Conservation (phyloP, 2,113 vertebrate species). For the Hippocampus abdominalis region DNA sequence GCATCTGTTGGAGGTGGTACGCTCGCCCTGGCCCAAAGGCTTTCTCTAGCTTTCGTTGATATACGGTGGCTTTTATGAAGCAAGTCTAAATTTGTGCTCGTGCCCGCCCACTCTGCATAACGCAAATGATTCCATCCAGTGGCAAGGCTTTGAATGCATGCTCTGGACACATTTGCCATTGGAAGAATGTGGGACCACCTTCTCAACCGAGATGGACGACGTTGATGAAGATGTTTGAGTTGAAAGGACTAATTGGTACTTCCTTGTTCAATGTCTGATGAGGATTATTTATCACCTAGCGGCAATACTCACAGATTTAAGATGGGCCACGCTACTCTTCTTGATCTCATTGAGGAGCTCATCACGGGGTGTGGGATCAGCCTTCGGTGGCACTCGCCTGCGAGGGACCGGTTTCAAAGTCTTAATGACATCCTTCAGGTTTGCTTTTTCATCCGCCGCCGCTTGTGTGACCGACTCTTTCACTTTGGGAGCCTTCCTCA, state of each 20-base stretch:
- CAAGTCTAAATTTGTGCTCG: no score
- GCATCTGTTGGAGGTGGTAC: neutral
- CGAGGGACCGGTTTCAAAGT: slow-evolving; percentile 87
- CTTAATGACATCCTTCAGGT: slow-evolving; percentile 87
- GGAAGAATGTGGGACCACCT: neutral
- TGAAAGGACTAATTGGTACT: neutral
- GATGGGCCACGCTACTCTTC: slow-evolving; percentile 89
- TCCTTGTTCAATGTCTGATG: neutral
- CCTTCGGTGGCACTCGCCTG: slow-evolving; percentile 81
- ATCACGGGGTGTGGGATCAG: slow-evolving; percentile 86
- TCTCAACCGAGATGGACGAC: neutral
- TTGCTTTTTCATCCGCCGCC: slow-evolving; percentile 75
- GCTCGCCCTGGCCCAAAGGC: no score
- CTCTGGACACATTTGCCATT: neutral
- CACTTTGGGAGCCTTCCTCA: slow-evolving; percentile 63
- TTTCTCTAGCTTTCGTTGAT: neutral
- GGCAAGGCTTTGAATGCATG: neutral
- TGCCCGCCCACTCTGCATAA: no score
- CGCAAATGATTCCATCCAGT: no score
- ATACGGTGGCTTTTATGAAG: neutral
- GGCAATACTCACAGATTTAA: slow-evolving; percentile 76
- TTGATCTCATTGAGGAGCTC: slow-evolving; percentile 86
- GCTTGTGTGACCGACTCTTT: slow-evolving; percentile 42
- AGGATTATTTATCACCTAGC: neutral
- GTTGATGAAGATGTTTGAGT: neutral